Conservation (phyloP, 2,888 invertebrate species). For the Epiblema foenella region DNA sequence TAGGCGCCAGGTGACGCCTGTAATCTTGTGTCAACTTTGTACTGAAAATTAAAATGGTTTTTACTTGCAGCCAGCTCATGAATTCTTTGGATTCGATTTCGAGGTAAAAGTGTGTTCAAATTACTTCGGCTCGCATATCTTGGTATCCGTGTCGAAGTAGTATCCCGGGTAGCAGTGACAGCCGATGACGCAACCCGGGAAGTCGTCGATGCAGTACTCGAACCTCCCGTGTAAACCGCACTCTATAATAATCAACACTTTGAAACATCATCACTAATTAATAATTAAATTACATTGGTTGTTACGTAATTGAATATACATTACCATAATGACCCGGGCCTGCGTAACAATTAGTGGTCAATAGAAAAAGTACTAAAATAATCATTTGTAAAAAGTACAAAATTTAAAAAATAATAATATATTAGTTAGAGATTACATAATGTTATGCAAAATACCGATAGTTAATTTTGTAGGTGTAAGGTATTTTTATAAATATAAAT, state of each 20-base stretch:
- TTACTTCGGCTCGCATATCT: slow-evolving; percentile 79
- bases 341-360: slow-evolving; percentile 11
- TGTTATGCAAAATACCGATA: slow-evolving; percentile 1
- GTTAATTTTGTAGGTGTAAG: neutral
- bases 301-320: slow-evolving; percentile 1
- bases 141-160: slow-evolving; percentile 76
- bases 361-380: slow-evolving; percentile 28
- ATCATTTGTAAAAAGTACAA: slow-evolving; percentile 25
- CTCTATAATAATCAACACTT: slow-evolving; percentile 69
- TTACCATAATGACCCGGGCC: slow-evolving; percentile 32
- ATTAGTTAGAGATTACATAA: slow-evolving; percentile 4
- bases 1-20: slow-evolving; percentile 53
- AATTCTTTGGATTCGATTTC: neutral
- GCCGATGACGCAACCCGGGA: slow-evolving; percentile 76
- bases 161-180: slow-evolving; percentile 80
- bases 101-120: neutral
- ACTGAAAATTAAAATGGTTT: slow-evolving; percentile 58
- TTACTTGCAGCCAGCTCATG: neutral
- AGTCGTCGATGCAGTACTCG: slow-evolving; percentile 75
- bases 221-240: slow-evolving; percentile 76
- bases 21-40: slow-evolving; percentile 63
- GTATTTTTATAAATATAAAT: neutral
- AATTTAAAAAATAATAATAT: neutral
- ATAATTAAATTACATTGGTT: slow-evolving; percentile 32
- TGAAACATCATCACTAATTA: slow-evolving; percentile 49